These are phyloP conservation scores for Choristoneura fumiferana DNA, from an alignment of 1,140 invertebrate genomes.

Conservation along the genomic window DNA sequence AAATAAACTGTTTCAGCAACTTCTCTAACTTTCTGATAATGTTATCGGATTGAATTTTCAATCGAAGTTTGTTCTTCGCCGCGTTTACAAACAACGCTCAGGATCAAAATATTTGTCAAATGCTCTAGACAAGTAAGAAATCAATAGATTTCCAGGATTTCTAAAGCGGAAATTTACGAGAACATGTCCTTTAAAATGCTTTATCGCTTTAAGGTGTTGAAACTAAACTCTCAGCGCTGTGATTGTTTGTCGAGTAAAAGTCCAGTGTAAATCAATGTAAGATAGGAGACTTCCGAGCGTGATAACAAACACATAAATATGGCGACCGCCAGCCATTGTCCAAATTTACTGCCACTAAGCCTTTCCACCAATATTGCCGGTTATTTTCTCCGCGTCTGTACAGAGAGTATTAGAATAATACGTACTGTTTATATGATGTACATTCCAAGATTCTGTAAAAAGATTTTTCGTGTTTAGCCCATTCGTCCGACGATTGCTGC, in stretches of 20 bases:
- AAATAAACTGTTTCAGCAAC: not conserved
- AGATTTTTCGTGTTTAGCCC: constrained; percentile 14
- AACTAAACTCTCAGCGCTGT: constrained; percentile 44
- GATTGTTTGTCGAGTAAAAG: constrained; percentile 46
- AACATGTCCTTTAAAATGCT: constrained; percentile 12
- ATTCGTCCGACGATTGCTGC: not conserved
- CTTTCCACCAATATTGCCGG: constrained; percentile 33
- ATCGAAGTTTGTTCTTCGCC: not conserved
- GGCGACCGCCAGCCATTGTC: constrained; percentile 46
- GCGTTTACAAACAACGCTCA: not conserved
- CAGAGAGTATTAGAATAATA: constrained; percentile 15
- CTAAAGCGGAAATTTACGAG: constrained; percentile 3
- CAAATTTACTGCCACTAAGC: constrained; percentile 48
- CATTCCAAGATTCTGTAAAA: constrained; percentile 10
- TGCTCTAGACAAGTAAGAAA: not conserved
- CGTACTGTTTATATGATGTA: constrained; percentile 8
- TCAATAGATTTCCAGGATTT: constrained; percentile 8
- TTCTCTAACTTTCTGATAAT: not conserved
- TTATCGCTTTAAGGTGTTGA: constrained; percentile 36
- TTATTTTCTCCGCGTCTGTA: constrained; percentile 31
- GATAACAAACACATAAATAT: constrained; percentile 67
- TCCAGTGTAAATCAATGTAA: constrained; percentile 50
- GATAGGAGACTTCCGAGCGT: constrained; percentile 48
- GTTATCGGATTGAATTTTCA: not conserved
- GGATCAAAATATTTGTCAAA: constrained; percentile 18